Evolutionary conservation across 2,888 invertebrate genomes (phyloP), one percentile per base, ranked within the genome.

Genomic region (Acronicta psi): DNA sequence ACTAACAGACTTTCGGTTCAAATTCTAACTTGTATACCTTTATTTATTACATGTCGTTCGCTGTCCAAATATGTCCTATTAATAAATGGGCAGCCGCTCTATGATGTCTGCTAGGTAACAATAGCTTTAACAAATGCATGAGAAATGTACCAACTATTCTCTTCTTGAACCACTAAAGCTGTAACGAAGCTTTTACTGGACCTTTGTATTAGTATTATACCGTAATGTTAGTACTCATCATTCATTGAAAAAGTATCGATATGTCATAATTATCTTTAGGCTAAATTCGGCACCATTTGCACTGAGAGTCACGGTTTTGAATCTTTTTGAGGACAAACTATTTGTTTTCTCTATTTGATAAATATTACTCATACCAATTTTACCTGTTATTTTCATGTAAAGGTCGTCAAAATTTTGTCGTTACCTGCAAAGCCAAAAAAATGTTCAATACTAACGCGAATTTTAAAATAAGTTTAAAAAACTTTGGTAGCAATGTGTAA

Each of bases 31-130:
- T 86, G 79, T 84, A 83, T 83, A 74, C 75, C 64, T 68, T 80
- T 83, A 91, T 91, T 89, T 87, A 90, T 91, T 82, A 85, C 86
- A 81, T 76, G 89, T 88, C 87, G 73, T 74, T 71, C 82, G 80
- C 73, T 85, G 84, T 87, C 93, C 92, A 92, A 93, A 93, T 93
- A 93, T 83, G 92, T 88, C 85, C 81, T 84, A 91, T 89, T 90
- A 89, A 91, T 90, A 92, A 90, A 93, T 92, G 87, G 85, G 76
- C 83, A 75, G 59, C 78, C 75, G 74, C 74, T 73, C 77, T 52
- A 61, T 72, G 70, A 77, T 73, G 81, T 69, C n/a, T 34, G 34
- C n/a, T 34, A 53, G 31, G 29, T 74, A 76, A 90, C 88, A 90
- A 91, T 86, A 61, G 82, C 53, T 79, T 67, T 79, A 81, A 88